Percentiles rank a stretch among this genome's conserved stretches.
Conservation (phyloP, 2,113 vertebrate genomes). For the Bubalus kerabau region DNA sequence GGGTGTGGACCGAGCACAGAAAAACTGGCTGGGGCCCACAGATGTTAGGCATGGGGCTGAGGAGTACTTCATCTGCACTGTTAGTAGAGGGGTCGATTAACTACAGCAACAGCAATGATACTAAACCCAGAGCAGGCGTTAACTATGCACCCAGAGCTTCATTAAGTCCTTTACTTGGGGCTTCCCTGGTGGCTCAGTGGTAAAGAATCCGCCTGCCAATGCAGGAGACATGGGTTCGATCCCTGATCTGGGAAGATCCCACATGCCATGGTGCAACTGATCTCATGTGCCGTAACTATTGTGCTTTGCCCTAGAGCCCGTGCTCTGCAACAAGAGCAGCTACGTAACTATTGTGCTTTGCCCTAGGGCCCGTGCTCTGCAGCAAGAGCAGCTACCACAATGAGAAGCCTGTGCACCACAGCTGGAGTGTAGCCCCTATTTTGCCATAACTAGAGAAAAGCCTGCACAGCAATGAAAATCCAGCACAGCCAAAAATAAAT, state of each 20-base stretch:
- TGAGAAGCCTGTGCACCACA: not conserved
- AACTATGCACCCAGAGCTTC: not conserved
- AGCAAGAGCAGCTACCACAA: not conserved
- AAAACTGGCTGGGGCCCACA: not conserved
- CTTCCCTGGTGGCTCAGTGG: not conserved
- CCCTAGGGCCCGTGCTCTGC: not conserved
- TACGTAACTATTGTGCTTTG: not conserved
- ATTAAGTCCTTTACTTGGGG: not conserved
- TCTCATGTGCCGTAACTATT: fast-evolving
- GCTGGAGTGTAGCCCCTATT: not conserved
- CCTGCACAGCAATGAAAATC: not conserved
- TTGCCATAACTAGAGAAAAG: not conserved
- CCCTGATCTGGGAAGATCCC: not conserved
- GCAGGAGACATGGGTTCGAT: not conserved
- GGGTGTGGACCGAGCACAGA: not conserved
- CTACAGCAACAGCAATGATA: not conserved
- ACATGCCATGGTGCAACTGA: not conserved
- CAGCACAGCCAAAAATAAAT: not conserved
- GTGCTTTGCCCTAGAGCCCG: not conserved
- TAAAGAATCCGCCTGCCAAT: not conserved
- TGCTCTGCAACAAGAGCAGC: not conserved
- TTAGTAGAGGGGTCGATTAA: not conserved
- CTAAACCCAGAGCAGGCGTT: fast-evolving
- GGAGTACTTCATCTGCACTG: not conserved
- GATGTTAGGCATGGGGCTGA: not conserved